Percentiles rank a stretch among this genome's conserved stretches.
Evolutionary conservation across 2,888 invertebrate genomes (phyloP).

Genomic region (Sesamia inferens): DNA sequence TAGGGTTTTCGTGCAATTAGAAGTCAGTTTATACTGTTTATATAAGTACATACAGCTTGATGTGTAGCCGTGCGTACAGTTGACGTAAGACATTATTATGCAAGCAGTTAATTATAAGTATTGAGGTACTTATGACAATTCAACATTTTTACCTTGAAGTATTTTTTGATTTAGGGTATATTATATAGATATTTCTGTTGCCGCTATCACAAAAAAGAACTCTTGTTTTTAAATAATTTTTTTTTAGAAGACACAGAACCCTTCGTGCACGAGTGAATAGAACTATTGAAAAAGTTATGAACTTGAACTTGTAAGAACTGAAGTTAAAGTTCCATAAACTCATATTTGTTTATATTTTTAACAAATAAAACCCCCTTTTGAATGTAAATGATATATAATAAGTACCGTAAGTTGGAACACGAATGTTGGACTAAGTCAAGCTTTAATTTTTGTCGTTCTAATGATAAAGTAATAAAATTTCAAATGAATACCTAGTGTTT

Average conservation of each 20-base stretch:
- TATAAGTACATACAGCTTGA: not conserved
- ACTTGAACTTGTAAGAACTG: too few relatives aligned
- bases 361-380: not conserved
- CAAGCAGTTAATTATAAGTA: not conserved
- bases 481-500: too few relatives aligned
- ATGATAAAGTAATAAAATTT: not conserved
- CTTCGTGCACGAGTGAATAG: too few relatives aligned
- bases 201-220: too few relatives aligned
- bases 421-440: not conserved
- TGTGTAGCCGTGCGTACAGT: not conserved
- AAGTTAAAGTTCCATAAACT: too few relatives aligned
- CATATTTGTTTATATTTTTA: too few relatives aligned
- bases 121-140: not conserved
- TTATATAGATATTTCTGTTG: too few relatives aligned
- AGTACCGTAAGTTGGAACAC: not conserved
- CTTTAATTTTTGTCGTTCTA: conserved; percentile 17
- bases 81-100: not conserved
- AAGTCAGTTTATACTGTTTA: not conserved
- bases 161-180: not conserved
- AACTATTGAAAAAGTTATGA: too few relatives aligned
- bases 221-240: too few relatives aligned
- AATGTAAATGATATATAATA: not conserved
- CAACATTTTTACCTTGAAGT: not conserved
- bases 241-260: too few relatives aligned
- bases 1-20: not conserved